Conservation (phyloP, 1,140 invertebrate species). For the Drosophila watanabei region DNA sequence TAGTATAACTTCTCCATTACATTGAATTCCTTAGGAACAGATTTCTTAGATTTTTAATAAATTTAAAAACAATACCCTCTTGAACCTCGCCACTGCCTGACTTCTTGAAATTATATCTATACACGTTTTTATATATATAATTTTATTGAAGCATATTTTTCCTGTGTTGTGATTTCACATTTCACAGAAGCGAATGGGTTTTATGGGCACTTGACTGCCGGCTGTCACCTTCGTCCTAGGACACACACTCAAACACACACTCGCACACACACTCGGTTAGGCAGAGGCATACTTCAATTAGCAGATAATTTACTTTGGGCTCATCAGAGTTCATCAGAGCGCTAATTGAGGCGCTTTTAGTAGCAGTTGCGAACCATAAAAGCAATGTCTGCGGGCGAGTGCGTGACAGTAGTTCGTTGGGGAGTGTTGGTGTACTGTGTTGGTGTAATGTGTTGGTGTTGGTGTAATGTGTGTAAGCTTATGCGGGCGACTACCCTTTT, state of each 20-base stretch:
- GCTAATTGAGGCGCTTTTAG: constrained; percentile 77
- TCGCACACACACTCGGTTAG: constrained; percentile 3
- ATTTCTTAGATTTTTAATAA: neutral
- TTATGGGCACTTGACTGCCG: constrained; percentile 44
- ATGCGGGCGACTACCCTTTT: constrained; percentile 20
- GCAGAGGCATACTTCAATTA: constrained; percentile 73
- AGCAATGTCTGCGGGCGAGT: constrained; percentile 45
- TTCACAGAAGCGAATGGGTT: constrained; percentile 38
- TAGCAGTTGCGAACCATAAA: constrained; percentile 70
- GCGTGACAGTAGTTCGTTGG: constrained; percentile 1
- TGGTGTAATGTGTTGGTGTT: neutral
- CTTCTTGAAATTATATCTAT: constrained; percentile 35
- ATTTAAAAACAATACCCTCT: neutral
- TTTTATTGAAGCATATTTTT: constrained; percentile 53
- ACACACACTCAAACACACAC: neutral
- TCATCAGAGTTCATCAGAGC: constrained; percentile 80
- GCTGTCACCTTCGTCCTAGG: constrained; percentile 21
- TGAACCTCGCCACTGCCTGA: constrained; percentile 19
- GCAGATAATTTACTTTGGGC: constrained; percentile 77
- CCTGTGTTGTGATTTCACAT: constrained; percentile 51
- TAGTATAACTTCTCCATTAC: no score
- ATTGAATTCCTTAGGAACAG: neutral
- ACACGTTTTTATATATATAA: constrained; percentile 36
- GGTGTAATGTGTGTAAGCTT: neutral
- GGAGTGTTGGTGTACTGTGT: neutral